Evolutionary conservation across 2,888 invertebrate genomes (phyloP), one percentile per base, ranked within the genome.

Genomic region (Mythimna pallens): DNA sequence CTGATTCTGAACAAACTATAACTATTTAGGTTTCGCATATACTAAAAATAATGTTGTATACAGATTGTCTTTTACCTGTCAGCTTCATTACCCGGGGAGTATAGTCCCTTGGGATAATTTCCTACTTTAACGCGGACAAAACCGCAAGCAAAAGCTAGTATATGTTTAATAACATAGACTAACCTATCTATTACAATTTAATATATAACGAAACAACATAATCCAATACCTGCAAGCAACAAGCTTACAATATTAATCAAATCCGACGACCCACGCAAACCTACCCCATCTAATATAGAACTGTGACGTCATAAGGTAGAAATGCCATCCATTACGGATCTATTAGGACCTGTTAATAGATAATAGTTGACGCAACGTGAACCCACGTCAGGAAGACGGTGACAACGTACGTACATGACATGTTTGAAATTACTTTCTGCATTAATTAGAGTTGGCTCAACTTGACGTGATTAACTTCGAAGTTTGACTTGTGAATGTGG

Each of bases 301-400:
- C n/a, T 55, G n/a, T 76, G 76, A 71, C 70, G 70, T 83, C 74
- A 73, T 63, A 47, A 34, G 70, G 55, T 63, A 52, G 55, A 61
- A 55, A 79, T 58, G 61, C 76, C 79, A 79, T 82, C 87, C 87
- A 84, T 86, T 86, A 86, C 72, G 30, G 65, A 76, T 79, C 65
- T 84, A 81, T 83, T 81, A 72, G 76, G 30, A 4, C 2, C 59
- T 61, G 75, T 81, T 79, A 84, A 84, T 86, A 84, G 81, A 77
- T 84, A 79, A 79, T 81, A 81, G 52, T 22, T 52, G 57, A 47
- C 34, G 58, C 36, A 34, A 34, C 65, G 30, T 30, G 50, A 43
- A 71, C 72, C 78, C 47, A 67, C 70, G 58, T 79, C 76, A 75
- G 36, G 61, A 58, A 72, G 40, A 73, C 73, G 65, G 61, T 67